Evolutionary conservation across 2,797 vertebrate genomes (phyloP).

Genomic region (Pristis pectinata): DNA sequence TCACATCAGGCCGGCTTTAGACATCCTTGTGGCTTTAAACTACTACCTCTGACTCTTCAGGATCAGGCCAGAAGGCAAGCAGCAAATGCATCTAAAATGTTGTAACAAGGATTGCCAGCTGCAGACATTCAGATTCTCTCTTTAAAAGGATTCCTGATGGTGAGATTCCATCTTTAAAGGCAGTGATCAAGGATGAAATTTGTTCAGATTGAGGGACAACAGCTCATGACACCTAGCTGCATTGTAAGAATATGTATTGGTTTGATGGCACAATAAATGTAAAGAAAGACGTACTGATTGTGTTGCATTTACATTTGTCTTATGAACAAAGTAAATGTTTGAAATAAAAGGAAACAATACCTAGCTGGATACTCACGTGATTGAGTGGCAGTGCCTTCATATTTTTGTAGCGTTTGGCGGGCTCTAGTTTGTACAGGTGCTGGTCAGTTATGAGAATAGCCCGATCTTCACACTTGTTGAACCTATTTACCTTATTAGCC

Average conservation of each 20-base stretch:
- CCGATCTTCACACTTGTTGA: slow-evolving; percentile 75
- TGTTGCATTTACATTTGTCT: background rate
- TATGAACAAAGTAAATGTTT: background rate
- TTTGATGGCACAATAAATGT: too few relatives aligned
- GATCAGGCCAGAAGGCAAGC: background rate
- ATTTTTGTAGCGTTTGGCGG: slow-evolving; percentile 70
- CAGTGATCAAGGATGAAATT: background rate
- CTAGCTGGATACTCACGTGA: slow-evolving; percentile 60
- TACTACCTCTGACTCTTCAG: background rate
- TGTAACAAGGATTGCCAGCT: background rate
- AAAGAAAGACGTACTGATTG: background rate
- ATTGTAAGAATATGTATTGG: background rate
- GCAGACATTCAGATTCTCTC: background rate
- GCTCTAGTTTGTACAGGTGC: slow-evolving; percentile 80
- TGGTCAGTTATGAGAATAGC: slow-evolving; percentile 77
- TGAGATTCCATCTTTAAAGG: background rate
- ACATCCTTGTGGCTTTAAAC: background rate
- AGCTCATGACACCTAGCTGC: too few relatives aligned
- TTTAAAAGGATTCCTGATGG: background rate
- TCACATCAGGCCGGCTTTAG: background rate
- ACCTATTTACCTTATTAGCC: slow-evolving; percentile 68
- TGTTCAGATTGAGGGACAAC: background rate
- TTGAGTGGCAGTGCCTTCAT: slow-evolving; percentile 69
- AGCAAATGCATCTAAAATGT: background rate
- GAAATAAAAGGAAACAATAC: too few relatives aligned